phyloP scores from a whole-genome alignment of 2,797 vertebrate genomes.

The Myotis findleyi region DNA sequence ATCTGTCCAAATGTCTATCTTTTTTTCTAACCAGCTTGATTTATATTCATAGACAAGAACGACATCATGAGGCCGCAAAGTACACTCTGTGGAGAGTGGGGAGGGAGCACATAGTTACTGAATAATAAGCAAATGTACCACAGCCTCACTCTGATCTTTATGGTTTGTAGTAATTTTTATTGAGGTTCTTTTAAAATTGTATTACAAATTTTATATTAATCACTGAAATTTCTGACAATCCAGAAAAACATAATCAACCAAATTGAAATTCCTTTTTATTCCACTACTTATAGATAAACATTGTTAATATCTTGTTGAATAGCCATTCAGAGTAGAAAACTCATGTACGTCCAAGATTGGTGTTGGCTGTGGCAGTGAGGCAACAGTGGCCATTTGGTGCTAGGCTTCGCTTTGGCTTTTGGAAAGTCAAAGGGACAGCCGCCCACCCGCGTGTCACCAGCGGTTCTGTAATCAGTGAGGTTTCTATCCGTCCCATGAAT shows the following conservation, averaged over 20 bases:
- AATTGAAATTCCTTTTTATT: neutral
- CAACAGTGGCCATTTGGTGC: neutral
- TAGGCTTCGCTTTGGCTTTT: neutral
- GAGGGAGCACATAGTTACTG: no score
- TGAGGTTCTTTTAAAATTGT: neutral
- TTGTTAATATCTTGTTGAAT: neutral
- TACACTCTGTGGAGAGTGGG: no score
- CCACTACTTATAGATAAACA: neutral
- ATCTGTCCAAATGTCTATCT: neutral
- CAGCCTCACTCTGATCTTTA: neutral
- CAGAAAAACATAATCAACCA: neutral
- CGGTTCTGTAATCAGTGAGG: neutral
- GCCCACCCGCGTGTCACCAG: neutral
- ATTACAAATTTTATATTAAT: neutral
- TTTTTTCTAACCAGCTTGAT: neutral
- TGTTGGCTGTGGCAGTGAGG: accelerated
- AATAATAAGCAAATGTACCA: neutral
- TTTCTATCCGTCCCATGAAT: neutral
- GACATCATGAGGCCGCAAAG: neutral
- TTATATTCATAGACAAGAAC: neutral
- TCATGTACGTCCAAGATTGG: no score
- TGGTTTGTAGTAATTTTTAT: neutral
- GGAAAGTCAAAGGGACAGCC: neutral
- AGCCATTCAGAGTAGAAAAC: neutral
- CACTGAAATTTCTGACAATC: neutral